Conservation (phyloP, 2,888 invertebrate species). For the Tetheella fluctuosa region DNA sequence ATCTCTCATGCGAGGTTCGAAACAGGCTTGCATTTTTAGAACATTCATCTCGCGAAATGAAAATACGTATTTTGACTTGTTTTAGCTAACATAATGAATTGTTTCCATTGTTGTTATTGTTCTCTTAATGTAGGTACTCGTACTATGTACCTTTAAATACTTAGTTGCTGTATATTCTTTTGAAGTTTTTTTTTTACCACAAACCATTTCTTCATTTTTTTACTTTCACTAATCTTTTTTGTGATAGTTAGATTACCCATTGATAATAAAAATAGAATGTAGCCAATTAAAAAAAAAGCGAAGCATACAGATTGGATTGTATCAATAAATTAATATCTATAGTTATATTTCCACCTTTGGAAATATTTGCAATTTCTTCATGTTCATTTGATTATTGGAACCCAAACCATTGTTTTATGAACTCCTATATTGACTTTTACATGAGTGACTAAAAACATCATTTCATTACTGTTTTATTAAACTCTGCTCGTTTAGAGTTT, state of each 20-base stretch:
- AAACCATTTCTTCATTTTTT: neutral
- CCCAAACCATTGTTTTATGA: neutral
- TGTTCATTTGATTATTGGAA: neutral
- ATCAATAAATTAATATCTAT: too few relatives aligned
- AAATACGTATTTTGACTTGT: conserved; percentile 7
- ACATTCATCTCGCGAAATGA: conserved; percentile 23
- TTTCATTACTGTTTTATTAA: neutral
- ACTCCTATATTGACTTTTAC: neutral
- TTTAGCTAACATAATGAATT: neutral
- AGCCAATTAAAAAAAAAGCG: too few relatives aligned
- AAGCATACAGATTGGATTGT: too few relatives aligned
- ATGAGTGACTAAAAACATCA: neutral
- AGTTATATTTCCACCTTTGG: too few relatives aligned
- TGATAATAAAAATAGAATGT: too few relatives aligned
- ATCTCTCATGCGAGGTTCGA: conserved; percentile 29
- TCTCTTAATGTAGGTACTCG: neutral
- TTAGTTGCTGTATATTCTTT: neutral
- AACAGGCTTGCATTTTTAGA: conserved; percentile 30
- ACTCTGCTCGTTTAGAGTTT: too few relatives aligned
- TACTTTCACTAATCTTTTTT: too few relatives aligned
- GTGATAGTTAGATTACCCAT: too few relatives aligned
- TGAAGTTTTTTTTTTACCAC: too few relatives aligned
- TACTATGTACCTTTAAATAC: neutral
- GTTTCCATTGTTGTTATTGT: neutral
- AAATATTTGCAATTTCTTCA: too few relatives aligned